phyloP scores from a whole-genome alignment of 2,113 vertebrate genomes.

The Platichthys flesus region DNA sequence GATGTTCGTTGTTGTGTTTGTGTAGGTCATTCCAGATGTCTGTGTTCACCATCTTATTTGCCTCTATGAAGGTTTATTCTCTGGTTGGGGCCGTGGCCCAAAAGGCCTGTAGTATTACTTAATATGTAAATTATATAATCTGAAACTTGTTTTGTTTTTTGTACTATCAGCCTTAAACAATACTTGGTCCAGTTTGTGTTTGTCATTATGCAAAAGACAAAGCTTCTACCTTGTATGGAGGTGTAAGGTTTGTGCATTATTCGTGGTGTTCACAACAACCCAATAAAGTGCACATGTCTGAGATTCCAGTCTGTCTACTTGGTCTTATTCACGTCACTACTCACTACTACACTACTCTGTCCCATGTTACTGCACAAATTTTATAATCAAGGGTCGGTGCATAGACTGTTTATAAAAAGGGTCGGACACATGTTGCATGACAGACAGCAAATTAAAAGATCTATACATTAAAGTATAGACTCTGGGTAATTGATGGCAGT shows the following conservation, averaged over 20 bases:
- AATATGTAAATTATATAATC: constrained; percentile 95
- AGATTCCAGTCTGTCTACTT: constrained; percentile 42
- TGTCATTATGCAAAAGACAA: constrained; percentile 80
- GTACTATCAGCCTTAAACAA: constrained; percentile 92
- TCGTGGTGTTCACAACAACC: constrained; percentile 87
- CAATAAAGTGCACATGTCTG: constrained; percentile 94
- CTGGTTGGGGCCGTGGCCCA: constrained; percentile 67
- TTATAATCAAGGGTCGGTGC: too few relatives aligned
- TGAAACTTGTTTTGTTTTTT: constrained; percentile 87
- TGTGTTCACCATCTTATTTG: constrained; percentile 90
- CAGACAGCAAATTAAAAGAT: too few relatives aligned
- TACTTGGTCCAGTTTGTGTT: constrained; percentile 86
- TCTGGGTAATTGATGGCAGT: too few relatives aligned
- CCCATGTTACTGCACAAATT: neutral
- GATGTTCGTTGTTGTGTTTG: constrained; percentile 81
- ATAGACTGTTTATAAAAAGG: too few relatives aligned
- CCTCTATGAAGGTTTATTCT: constrained; percentile 90
- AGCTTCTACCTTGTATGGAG: constrained; percentile 76
- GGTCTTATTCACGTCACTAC: neutral
- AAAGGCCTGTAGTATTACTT: constrained; percentile 85
- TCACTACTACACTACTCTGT: too few relatives aligned
- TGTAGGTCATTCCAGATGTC: constrained; percentile 91
- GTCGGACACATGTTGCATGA: too few relatives aligned
- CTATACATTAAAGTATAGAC: too few relatives aligned
- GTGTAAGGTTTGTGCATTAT: constrained; percentile 77